Evolutionary conservation across 23 tunicate genomes (phyloP), one percentile per base, ranked within the genome.

Genomic region (Ascidia mentula): DNA sequence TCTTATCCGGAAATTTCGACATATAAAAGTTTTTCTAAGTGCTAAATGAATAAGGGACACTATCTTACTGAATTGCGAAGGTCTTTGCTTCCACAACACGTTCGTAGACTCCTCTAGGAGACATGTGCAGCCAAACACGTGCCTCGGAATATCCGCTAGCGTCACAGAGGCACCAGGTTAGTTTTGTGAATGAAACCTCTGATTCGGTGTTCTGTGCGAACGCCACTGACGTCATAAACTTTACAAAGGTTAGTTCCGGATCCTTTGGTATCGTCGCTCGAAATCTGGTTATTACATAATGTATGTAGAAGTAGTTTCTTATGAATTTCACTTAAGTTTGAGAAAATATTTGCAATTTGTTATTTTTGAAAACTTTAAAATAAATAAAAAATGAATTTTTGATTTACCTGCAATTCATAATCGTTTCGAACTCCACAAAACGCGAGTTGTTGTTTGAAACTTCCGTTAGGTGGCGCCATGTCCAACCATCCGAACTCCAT

Each of bases 391-490:
- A n/a, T n/a, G n/a, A n/a, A n/a, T n/a, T n/a, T n/a, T n/a, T n/a
- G n/a, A n/a, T n/a, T n/a, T 20, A 53, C 65, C 65, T 53, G 65
- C 65, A 53, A 28, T 53, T 53, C 65, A 53, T 53, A 28, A 53
- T 9, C 4, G 65, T 53, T 53, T 53, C 24, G 13, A 53, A 53
- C 13, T 53, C 65, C 7, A 53, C 65, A 28, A 53, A 53, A 20
- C 65, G 7, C 1, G 65, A 53, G 13, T 53, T 53, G 65, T 26
- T 6, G 65, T 53, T 53, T 6, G 65, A 53, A 26, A 53, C 65
- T 53, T 53, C 65, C 65, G 65, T 53, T 5, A 53, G 65, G 65
- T 53, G 65, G 65, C 65, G 13, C 65, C 65, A 53, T 9, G 4
- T 53, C 13, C 12, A 20, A 20, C 65, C 65, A 9, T 53, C 28